Base-by-base conservation (phyloP, 2,113 vertebrate genomes). In the Cavia aperea region DNA sequence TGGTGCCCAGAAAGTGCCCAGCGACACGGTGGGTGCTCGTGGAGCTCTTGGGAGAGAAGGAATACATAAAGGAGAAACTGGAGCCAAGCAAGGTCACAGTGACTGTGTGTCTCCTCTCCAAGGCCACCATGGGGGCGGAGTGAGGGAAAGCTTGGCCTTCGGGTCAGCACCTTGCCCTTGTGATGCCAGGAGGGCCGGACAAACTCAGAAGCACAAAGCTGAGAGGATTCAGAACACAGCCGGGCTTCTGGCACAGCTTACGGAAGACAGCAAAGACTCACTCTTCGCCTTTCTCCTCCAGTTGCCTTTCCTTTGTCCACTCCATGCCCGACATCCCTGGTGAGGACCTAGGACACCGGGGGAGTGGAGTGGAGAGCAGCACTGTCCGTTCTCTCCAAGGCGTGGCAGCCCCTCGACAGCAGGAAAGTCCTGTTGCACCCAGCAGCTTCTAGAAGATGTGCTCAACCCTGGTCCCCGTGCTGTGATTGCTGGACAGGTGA, bases 311-410 rank as follows among this genome's bases (percentile, higher is more conserved):
- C 15, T 63, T 7, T 21, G 18, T 7, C 26, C 43, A 31, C 43
- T 54, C 21, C 68, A 13, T 15, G 3, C 60, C 63, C 11, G 2
- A n/a, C 0, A 6, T 51, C 7, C 7, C 31, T 6, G 9, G 39
- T 49, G 5, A n/a, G 81, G 12, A 2, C 16, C 2, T 1, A 36
- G 26, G 1, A 4, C 5, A 21, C 16, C 10, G 36, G 43, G 39
- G 23, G 0, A 14, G 29, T 10, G 1, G 12, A 33, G 12, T 33
- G 31, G 9, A 14, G 68, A 21, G 19, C 29, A 5, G 11, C 5
- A 3, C 7, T 2, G 11, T 4, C 21, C 29, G 33, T 4, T 33
- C 5, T n/a, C 31, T 0, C 7, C 0, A 7, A 29, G 2, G 0
- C 21, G 7, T 33, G 1, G 26, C 5, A 16, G 49, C 23, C 39